Conservation (phyloP, 64 coral and sea anemone genomes). For the Exaiptasia diaphana region DNA sequence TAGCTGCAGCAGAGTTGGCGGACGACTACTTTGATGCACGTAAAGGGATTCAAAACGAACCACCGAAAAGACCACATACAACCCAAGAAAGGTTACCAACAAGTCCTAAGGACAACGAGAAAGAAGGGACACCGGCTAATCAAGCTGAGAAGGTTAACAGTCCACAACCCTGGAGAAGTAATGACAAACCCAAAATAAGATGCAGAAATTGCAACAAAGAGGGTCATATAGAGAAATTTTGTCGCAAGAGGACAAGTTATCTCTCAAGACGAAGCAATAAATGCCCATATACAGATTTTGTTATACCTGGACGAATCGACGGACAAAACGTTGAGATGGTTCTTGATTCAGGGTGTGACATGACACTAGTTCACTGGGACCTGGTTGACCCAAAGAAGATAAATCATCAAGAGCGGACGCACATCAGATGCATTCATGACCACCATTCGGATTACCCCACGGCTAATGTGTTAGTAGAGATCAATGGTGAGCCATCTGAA, state of each 20-base stretch:
- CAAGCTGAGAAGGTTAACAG: neutral
- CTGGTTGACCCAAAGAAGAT: conserved; percentile 24
- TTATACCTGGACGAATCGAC: conserved; percentile 17
- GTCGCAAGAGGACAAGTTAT: neutral
- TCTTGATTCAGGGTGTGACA: conserved; percentile 28
- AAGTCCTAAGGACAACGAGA: neutral
- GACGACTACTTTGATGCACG: conserved; percentile 17
- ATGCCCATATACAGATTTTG: neutral
- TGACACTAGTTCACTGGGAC: conserved; percentile 34
- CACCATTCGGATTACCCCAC: conserved; percentile 9
- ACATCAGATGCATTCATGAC: conserved; percentile 23
- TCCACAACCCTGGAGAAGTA: neutral
- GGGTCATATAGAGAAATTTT: conserved; percentile 16
- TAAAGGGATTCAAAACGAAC: neutral
- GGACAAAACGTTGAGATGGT: conserved; percentile 21
- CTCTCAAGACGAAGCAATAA: conserved; percentile 1
- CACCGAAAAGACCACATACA: neutral
- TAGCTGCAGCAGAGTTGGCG: conserved; percentile 23
- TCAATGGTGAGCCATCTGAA: conserved; percentile 15
- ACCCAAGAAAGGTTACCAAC: neutral
- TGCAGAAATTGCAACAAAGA: conserved; percentile 14
- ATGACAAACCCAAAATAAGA: neutral
- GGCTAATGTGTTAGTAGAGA: neutral
- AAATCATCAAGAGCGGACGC: neutral
- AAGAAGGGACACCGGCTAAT: neutral